Conservation (phyloP, 2,797 vertebrate genomes). For the Myripristis murdjan region DNA sequence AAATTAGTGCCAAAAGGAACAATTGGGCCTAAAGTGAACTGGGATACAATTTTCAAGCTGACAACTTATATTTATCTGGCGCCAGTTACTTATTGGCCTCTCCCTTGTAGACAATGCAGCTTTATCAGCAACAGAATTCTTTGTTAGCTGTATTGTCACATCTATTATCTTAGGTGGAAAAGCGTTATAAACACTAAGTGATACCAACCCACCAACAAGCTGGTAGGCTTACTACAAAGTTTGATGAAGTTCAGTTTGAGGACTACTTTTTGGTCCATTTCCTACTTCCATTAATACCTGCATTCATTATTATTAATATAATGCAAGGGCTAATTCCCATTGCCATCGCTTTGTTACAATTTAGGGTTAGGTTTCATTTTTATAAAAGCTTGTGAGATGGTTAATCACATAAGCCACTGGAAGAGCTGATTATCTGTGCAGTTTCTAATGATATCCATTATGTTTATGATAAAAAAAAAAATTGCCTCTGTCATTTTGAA, state of each 20-base stretch:
- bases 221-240: neutral
- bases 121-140: too few species aligned
- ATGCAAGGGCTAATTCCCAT: too few species aligned
- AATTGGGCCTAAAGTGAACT: slow-evolving; percentile 1
- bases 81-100: slow-evolving; percentile 7
- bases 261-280: neutral
- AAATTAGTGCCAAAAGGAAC: neutral
- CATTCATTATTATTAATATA: too few species aligned
- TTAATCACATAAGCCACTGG: too few species aligned
- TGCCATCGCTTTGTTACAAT: too few species aligned
- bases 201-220: neutral
- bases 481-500: neutral
- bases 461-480: neutral
- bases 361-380: too few species aligned
- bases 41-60: slow-evolving; percentile 10
- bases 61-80: neutral
- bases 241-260: neutral
- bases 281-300: too few species aligned
- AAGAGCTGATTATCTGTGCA: too few species aligned
- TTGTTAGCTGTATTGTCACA: too few species aligned
- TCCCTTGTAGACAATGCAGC: neutral
- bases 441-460: neutral
- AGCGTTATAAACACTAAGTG: neutral
- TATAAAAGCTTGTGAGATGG: too few species aligned
- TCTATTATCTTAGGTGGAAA: too few species aligned